A percentile compares a stretch with the other conserved stretches of the same genome.
phyloP scores from a whole-genome alignment of 2,888 invertebrate species.

The Pristionchus maxplancki region DNA sequence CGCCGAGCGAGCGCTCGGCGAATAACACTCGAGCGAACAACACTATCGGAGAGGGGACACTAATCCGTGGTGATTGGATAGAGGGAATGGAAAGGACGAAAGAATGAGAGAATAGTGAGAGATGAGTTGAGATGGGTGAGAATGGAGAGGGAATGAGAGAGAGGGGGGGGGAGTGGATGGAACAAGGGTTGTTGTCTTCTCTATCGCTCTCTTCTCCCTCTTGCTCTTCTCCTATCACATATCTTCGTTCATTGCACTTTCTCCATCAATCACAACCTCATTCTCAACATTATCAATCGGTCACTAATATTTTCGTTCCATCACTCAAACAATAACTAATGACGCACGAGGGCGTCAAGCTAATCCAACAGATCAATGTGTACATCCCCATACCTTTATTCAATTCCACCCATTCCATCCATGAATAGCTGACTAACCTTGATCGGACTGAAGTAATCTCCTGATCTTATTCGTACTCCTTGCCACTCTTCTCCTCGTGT shows the following conservation, averaged over 20 bases:
- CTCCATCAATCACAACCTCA: conserved; percentile 29
- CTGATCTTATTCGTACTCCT: conserved; percentile 33
- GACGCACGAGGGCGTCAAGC: neutral
- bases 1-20: too few relatives aligned
- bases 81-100: conserved; percentile 3
- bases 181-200: conserved; percentile 43
- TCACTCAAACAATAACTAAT: conserved; percentile 4
- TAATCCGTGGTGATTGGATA: conserved; percentile 33
- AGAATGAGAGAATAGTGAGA: conserved; percentile 20
- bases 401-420: neutral
- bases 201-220: neutral
- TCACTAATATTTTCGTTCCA: neutral
- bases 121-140: conserved; percentile 33
- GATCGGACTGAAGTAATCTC: conserved; percentile 8
- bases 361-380: neutral
- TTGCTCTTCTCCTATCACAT: neutral
- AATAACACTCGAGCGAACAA: too few relatives aligned
- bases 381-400: neutral
- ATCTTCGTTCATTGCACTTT: conserved; percentile 20
- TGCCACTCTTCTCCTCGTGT: neutral
- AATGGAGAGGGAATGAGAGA: neutral
- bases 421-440: conserved; percentile 1
- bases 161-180: conserved; percentile 1
- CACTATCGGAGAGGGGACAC: conserved; percentile 7
- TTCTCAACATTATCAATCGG: neutral